Evolutionary conservation across 64 coral and sea anemone species (phyloP).

Genomic region (Cladopsammia gracilis): DNA sequence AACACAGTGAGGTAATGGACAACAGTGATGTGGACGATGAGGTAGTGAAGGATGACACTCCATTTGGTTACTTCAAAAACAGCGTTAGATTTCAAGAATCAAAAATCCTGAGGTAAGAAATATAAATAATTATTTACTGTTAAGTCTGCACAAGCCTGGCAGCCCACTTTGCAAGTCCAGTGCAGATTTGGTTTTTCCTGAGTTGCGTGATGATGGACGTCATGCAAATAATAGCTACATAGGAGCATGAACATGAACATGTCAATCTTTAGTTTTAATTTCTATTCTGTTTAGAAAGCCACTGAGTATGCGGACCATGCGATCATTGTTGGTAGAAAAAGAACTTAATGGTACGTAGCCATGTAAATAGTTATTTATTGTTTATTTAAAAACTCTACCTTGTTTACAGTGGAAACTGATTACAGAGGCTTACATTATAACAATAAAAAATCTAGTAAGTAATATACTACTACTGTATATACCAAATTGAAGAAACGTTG

Average conservation of each 20-base stretch:
- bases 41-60: not conserved
- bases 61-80: not conserved
- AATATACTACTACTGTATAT: no score
- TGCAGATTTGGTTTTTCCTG: not conserved
- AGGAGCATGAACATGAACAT: not conserved
- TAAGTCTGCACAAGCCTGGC: no score
- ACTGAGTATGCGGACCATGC: slow-evolving; percentile 84
- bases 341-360: slow-evolving; percentile 66
- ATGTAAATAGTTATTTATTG: not conserved
- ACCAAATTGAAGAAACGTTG: no score
- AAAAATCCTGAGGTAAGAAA: slow-evolving; percentile 7
- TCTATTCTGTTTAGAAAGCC: slow-evolving; percentile 62
- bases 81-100: not conserved
- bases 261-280: not conserved
- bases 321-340: slow-evolving; percentile 80
- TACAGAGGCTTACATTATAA: no score
- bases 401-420: no score
- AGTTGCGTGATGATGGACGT: no score
- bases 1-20: not conserved
- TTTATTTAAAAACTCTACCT: not conserved
- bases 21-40: not conserved
- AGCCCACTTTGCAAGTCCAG: not conserved
- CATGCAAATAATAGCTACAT: not conserved
- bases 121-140: not conserved
- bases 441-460: no score